These are phyloP conservation scores for Dissostichus mawsoni DNA, from an alignment of 2,113 vertebrate species.

Conservation along the genomic window DNA sequence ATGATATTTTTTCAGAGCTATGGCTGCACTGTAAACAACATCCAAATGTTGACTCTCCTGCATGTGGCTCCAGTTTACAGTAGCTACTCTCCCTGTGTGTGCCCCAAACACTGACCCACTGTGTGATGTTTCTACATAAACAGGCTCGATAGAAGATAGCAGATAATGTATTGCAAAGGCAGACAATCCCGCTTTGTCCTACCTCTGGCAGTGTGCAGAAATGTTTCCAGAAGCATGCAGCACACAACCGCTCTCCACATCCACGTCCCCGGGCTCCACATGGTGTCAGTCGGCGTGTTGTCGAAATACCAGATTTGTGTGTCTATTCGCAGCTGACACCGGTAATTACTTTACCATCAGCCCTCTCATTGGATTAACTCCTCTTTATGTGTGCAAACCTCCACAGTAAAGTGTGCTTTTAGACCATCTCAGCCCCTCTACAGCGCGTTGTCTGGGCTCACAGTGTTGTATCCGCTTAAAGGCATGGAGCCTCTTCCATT, in stretches of 20 bases:
- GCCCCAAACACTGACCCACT: not conserved
- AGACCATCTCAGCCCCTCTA: conserved; percentile 28
- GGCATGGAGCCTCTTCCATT: conserved; percentile 19
- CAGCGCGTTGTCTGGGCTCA: not conserved
- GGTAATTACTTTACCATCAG: conserved; percentile 1
- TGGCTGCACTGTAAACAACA: not conserved
- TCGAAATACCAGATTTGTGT: not conserved
- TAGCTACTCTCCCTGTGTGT: not conserved
- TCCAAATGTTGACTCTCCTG: not conserved
- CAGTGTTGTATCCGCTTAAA: not conserved
- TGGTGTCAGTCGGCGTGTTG: conserved; percentile 48
- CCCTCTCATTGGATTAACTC: conserved; percentile 15
- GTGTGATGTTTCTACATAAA: not conserved
- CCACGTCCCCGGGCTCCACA: conserved; percentile 68
- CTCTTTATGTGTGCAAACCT: conserved; percentile 7
- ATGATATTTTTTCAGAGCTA: not conserved
- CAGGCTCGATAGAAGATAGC: too few species aligned
- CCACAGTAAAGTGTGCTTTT: not conserved
- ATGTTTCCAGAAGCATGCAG: conserved; percentile 68
- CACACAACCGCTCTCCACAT: conserved; percentile 55
- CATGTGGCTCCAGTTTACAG: conserved; percentile 14
- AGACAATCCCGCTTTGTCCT: conserved; percentile 16
- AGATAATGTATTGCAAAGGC: not conserved
- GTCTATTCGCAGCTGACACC: not conserved
- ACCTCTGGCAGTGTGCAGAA: conserved; percentile 71